These are phyloP conservation scores for Boloria selene DNA, from an alignment of 2,888 invertebrate species.

Conservation along the genomic window DNA sequence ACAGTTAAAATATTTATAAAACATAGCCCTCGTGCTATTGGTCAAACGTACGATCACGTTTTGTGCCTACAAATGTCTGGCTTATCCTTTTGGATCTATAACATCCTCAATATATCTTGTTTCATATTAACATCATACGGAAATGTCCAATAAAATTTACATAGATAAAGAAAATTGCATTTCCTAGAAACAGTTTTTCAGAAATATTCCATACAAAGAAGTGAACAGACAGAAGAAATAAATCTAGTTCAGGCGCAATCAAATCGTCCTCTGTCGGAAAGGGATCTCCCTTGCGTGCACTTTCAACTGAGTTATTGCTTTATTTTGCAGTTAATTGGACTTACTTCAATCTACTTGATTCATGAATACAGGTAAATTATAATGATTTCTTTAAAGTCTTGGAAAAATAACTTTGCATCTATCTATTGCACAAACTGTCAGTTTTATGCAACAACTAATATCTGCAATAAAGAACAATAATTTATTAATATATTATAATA, in stretches of 20 bases:
- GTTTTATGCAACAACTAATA: no score
- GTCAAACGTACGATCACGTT: no score
- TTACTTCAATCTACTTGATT: constrained; percentile 32
- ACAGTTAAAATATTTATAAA: no score
- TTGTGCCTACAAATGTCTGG: no score
- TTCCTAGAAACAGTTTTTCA: neutral
- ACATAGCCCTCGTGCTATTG: no score
- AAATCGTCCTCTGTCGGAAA: constrained; percentile 51
- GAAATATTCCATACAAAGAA: constrained; percentile 16
- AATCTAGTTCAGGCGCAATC: constrained; percentile 61
- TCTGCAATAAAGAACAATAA: no score
- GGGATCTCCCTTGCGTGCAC: constrained; percentile 57
- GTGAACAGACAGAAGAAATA: constrained; percentile 44
- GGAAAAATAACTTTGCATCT: neutral
- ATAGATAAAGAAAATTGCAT: constrained; percentile 13
- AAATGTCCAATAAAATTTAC: constrained; percentile 11
- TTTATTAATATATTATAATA: no score
- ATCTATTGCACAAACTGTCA: no score
- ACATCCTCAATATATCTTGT: neutral
- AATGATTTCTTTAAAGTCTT: constrained; percentile 5
- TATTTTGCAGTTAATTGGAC: constrained; percentile 55
- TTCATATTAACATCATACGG: neutral
- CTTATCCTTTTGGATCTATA: neutral
- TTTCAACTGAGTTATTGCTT: constrained; percentile 54
- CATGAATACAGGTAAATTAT: constrained; percentile 47